Base-by-base conservation (phyloP, 1,140 invertebrate genomes). In the Zaprionus gabonicus region DNA sequence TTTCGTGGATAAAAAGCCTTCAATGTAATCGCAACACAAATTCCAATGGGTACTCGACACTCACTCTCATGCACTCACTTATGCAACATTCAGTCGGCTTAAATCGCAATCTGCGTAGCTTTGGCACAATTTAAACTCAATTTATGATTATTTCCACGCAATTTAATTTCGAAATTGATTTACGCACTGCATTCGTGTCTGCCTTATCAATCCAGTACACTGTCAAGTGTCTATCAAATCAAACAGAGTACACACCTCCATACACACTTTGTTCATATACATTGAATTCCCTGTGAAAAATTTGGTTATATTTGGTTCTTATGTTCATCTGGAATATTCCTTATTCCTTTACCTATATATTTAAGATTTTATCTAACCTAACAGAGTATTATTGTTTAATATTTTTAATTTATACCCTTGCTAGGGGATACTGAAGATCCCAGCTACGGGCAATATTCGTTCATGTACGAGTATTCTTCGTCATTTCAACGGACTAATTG, bases 151-250 rank as follows among this genome's bases (percentile, higher is more conserved):
- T 76, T 88, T 88, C 78, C 84, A 84, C 81, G 72, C 75, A 88
- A 88, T 88, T 88, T 76, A 82, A 78, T 84, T 78, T 57, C 69
- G 69, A 84, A 88, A 88, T 88, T 88, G 75, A 88, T 88, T 88
- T 81, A 80, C 49, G 51, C 78, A 73, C 81, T 63, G 46, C 59
- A 70, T 62, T 53, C 10, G 23, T 28, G 46, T 46, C 20, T 10
- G 60, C 62, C 74, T 67, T 76, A 58, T 83, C 80, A 77, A 62
- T 69, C 44, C 13, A 60, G 51, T 55, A 10, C 65, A 31, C n/a
- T 51, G 60, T 49, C 20, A 44, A 25, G 41, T 66, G 68, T 64
- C 82, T 79, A 65, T 78, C 66, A 79, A 72, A 71, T 28, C 34
- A 51, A 65, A 36, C 27, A 51, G 51, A 23, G 17, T 57, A n/a